Conservation (phyloP, 2,888 invertebrate species). For the Drosophila koepferae region DNA sequence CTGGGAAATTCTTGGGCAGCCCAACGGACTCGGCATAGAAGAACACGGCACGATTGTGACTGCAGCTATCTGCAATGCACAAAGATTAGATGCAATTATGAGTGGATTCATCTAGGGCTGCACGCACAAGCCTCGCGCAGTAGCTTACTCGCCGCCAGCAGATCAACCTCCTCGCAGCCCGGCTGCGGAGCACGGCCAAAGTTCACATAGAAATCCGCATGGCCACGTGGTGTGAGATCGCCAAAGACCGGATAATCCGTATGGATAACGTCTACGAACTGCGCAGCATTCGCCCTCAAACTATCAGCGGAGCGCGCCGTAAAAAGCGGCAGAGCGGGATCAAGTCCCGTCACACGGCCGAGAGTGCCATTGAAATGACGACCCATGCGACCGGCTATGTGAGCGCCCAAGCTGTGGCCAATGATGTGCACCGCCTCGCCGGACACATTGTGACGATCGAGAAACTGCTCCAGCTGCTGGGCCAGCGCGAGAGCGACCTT, state of each 20-base stretch:
- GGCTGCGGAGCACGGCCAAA: conserved; percentile 82
- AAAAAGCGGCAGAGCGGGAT: conserved; percentile 85
- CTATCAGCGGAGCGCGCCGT: conserved; percentile 73
- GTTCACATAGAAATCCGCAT: conserved; percentile 84
- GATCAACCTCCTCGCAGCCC: conserved; percentile 82
- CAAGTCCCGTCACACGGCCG: conserved; percentile 83
- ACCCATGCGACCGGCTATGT: conserved; percentile 82
- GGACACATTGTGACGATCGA: conserved; percentile 59
- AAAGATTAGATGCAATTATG: background rate
- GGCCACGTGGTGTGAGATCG: conserved; percentile 81
- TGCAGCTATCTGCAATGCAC: conserved; percentile 78
- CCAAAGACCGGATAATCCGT: conserved; percentile 83
- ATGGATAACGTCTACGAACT: conserved; percentile 84
- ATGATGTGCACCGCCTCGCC: conserved; percentile 76
- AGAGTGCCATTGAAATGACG: conserved; percentile 81
- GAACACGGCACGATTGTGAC: conserved; percentile 83
- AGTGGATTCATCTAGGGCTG: fast-evolving
- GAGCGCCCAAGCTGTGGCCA: conserved; percentile 84
- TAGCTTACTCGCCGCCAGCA: conserved; percentile 77
- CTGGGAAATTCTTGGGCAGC: conserved; percentile 78
- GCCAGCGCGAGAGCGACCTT: conserved; percentile 71
- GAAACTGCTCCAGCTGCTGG: conserved; percentile 69
- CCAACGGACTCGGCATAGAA: conserved; percentile 84
- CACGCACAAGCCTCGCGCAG: conserved; percentile 76
- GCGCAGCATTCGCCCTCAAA: conserved; percentile 72